phyloP scores from a whole-genome alignment of 2,888 invertebrate genomes.

The Epirrhoe alternata region DNA sequence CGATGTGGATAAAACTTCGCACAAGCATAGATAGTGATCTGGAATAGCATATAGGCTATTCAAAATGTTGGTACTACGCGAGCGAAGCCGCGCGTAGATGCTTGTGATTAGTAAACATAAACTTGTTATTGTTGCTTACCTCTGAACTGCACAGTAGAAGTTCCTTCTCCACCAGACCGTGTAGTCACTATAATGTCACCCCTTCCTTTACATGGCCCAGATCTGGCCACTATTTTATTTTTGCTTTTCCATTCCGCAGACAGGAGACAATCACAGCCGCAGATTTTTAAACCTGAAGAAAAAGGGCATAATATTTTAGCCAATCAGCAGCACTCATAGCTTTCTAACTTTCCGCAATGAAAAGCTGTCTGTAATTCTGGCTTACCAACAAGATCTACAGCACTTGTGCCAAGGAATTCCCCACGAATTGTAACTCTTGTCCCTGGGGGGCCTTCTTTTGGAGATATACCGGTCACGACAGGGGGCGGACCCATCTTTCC shows the following conservation, averaged over 20 bases:
- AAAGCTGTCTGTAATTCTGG: not conserved
- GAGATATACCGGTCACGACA: conserved; percentile 98
- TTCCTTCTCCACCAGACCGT: conserved; percentile 93
- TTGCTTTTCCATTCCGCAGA: conserved; percentile 99
- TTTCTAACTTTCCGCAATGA: not conserved
- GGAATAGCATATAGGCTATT: too few relatives aligned
- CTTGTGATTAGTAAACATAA: too few relatives aligned
- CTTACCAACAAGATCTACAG: conserved; percentile 93
- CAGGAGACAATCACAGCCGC: conserved; percentile 96
- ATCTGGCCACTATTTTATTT: conserved; percentile 98
- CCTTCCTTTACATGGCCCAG: conserved; percentile 95
- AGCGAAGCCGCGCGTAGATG: too few relatives aligned
- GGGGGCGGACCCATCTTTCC: conserved; percentile 89
- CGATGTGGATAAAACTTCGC: too few relatives aligned
- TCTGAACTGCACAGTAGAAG: conserved; percentile 95
- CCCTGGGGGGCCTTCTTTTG: conserved; percentile 99
- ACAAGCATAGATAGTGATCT: too few relatives aligned
- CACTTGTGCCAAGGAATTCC: conserved; percentile 95
- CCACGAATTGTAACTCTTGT: conserved; percentile 97
- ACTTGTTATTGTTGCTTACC: conserved; percentile 80
- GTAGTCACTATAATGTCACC: conserved; percentile 97
- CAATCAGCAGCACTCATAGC: not conserved
- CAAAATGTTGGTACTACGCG: too few relatives aligned
- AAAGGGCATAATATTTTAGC: not conserved
- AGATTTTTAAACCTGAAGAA: conserved; percentile 94